Evolutionary conservation across 35 echinoderm and acorn worm genomes (phyloP).

Genomic region (Heliocidaris tuberculata): DNA sequence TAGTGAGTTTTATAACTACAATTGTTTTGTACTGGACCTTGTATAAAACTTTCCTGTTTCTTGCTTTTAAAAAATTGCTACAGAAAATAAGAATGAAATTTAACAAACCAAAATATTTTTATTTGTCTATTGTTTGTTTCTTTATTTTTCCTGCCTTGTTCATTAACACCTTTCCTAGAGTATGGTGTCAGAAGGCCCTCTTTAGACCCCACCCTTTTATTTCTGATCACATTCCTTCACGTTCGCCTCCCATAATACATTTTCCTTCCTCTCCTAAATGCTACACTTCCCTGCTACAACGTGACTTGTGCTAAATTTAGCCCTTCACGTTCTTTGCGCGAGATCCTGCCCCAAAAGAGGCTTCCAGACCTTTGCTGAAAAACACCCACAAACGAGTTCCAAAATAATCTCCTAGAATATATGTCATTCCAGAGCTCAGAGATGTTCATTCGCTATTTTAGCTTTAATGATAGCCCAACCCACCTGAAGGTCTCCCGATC

Average conservation of each 20-base stretch:
- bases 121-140: not conserved
- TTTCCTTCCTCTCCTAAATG: constrained; percentile 41
- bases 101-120: not conserved
- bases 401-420: not conserved
- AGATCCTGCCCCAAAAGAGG: not conserved
- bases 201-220: not conserved
- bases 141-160: not conserved
- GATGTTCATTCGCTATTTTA: not conserved
- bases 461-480: not conserved
- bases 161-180: not conserved
- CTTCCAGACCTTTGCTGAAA: not conserved
- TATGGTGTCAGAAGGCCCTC: not conserved
- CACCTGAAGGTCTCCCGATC: no score
- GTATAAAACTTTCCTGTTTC: not conserved
- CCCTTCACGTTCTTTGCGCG: not conserved
- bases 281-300: constrained; percentile 35
- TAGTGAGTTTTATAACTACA: not conserved
- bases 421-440: not conserved
- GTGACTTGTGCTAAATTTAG: constrained; percentile 34
- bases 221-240: constrained; percentile 20
- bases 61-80: not conserved
- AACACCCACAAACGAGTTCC: not conserved
- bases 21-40: not conserved
- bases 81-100: not conserved
- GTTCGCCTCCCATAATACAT: constrained; percentile 20